Evolutionary conservation across 1,140 invertebrate genomes (phyloP), one percentile per base, ranked within the genome.

Genomic region (Danaus plexippus): DNA sequence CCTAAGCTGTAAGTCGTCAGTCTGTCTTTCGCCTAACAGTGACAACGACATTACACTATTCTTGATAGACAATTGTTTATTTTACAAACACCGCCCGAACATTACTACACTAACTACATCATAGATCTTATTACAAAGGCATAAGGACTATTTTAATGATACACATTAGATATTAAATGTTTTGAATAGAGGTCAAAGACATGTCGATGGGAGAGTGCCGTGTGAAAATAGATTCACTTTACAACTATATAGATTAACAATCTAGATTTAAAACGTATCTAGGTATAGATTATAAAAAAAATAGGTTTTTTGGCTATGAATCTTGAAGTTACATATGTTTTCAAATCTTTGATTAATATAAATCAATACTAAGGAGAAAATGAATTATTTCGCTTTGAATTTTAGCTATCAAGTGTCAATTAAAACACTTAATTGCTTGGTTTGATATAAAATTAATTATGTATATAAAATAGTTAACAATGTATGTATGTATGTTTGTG

Each of bases 1-100:
- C 22, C 22, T 32, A 32, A 18, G 47, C 42, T 15, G 15, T 51
- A n/a, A 22, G 54, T 66, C 59, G 59, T 57, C 12, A 57, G 75
- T 76, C 64, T 71, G 70, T 72, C 62, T 62, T 68, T 61, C 56
- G 61, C 73, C 64, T 71, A 52, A 69, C 49, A 69, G 67, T 71
- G 73, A 78, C 71, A 76, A 70, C 72, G 76, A 79, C 73, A 79
- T 66, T 76, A 73, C 76, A 64, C 73, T 76, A 73, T 78, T 72
- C 71, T 72, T 56, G 65, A 79, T 79, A 68, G 64, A 67, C 71
- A 73, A 66, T 79, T 79, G 72, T 79, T 79, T 76, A 79, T 72
- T 72, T 68, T 76, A 69, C 64, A 71, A 76, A 76, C 76, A 76
- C 54, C 58, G 58, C 52, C 62, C 66, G 68, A 66, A 69, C 62